Evolutionary conservation across 2,888 invertebrate genomes (phyloP), one percentile per base, ranked within the genome.

Genomic region (Synanthedon andrenaeformis): DNA sequence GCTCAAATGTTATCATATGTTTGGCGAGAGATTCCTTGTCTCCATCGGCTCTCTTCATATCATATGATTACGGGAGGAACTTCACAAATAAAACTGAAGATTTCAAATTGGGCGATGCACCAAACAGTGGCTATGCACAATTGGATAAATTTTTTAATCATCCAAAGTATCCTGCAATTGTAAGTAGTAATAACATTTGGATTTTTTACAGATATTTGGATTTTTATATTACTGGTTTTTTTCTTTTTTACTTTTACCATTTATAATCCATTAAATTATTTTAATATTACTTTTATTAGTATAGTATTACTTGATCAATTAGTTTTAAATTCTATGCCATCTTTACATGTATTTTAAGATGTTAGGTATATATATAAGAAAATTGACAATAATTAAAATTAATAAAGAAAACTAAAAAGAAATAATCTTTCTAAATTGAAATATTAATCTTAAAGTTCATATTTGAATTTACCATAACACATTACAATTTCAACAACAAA

Each of bases 81-180:
- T 97, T 95, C 71, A 82, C 83, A 3, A 93, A 94, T 69, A 93
- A 93, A 76, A 93, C 93, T 0, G 90, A 92, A 52, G 79, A 81
- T 55, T 93, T 95, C 70, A 88, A 81, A 58, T 70, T 93, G 52
- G 78, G 88, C 4, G 82, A 89, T 58, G 81, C 82, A 3, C 74
- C 79, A 42, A 71, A 81, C 54, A 87, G 89, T 66, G 82, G 84
- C 60, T 90, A 90, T 74, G 93, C 96, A 1, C 90, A 91, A 51
- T 83, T 97, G 63, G 93, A 95, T 66, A 94, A 94, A 70, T 96
- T 95, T 79, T 93, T 93, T 70, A 94, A 94, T 69, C 95, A 95
- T 83, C 94, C 94, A 0, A 92, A 92, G 62, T 92, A 91, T 70
- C 93, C 93, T 62, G 91, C 91, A 57, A 91, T 92, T 80, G 96